These are phyloP conservation scores for Dinomys branickii DNA, from an alignment of 2,113 vertebrate genomes.

Conservation along the genomic window DNA sequence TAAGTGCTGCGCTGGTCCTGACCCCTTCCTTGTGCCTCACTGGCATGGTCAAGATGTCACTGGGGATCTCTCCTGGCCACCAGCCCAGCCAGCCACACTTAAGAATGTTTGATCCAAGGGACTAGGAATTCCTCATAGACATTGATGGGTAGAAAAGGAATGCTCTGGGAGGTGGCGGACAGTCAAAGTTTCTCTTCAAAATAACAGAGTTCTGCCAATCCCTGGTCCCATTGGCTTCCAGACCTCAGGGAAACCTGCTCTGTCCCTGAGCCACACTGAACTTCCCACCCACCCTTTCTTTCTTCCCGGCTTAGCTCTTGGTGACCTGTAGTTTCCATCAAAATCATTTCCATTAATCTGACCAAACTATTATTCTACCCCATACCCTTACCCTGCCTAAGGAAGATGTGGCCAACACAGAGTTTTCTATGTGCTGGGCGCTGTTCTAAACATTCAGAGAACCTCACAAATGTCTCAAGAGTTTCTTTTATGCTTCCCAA, in stretches of 20 bases:
- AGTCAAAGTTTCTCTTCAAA: neutral
- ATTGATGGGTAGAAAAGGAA: neutral
- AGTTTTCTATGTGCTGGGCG: neutral
- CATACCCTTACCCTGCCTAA: neutral
- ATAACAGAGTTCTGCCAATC: neutral
- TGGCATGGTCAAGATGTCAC: rapidly evolving
- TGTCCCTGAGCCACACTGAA: neutral
- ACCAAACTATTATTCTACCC: neutral
- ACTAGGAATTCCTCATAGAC: neutral
- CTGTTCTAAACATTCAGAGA: neutral
- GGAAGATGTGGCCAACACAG: neutral
- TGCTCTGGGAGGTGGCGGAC: neutral
- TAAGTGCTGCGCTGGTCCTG: neutral
- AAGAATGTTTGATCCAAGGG: neutral
- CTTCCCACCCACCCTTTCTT: neutral
- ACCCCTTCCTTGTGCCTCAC: neutral
- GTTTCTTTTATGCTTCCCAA: neutral
- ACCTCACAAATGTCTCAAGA: neutral
- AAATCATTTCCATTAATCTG: neutral
- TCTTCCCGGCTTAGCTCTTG: neutral
- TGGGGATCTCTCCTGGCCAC: neutral
- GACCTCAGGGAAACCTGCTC: neutral
- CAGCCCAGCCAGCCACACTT: neutral
- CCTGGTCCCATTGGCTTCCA: neutral
- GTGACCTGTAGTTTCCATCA: neutral